These are phyloP conservation scores for Sebastes miniatus DNA, from an alignment of 2,797 vertebrate genomes.

Conservation along the genomic window DNA sequence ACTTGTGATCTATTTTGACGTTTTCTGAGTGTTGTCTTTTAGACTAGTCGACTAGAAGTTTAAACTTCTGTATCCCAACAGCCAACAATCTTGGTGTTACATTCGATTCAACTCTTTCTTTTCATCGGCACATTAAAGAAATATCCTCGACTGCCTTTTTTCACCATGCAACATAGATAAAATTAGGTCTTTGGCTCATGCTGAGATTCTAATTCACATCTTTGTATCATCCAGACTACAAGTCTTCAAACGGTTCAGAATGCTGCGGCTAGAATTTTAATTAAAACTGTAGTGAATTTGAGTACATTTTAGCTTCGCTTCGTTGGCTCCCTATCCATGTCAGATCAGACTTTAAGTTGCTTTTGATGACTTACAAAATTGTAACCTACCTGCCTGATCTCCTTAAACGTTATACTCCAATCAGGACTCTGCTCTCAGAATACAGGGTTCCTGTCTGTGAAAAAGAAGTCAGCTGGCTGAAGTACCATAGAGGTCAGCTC, in stretches of 20 bases:
- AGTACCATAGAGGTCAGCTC: not conserved
- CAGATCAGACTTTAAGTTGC: not conserved
- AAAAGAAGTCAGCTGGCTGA: not conserved
- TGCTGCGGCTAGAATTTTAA: not conserved
- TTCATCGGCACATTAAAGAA: not conserved
- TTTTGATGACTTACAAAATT: not conserved
- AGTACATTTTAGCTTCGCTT: not conserved
- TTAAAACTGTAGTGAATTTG: not conserved
- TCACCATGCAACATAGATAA: no score
- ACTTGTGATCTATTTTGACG: no score
- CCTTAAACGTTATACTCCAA: not conserved
- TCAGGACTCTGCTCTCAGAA: not conserved
- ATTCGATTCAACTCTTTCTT: no score
- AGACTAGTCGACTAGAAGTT: no score
- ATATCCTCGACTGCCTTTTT: not conserved
- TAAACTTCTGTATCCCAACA: no score
- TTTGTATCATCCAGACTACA: not conserved
- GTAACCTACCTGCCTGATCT: not conserved
- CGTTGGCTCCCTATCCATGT: not conserved
- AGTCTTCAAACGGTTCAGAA: not conserved
- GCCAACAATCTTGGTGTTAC: no score
- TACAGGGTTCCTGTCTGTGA: not conserved
- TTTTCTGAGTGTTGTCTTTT: no score
- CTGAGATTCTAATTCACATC: not conserved
- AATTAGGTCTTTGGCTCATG: no score